phyloP scores from a whole-genome alignment of 2,888 invertebrate species.

The Chloromyia formosa region DNA sequence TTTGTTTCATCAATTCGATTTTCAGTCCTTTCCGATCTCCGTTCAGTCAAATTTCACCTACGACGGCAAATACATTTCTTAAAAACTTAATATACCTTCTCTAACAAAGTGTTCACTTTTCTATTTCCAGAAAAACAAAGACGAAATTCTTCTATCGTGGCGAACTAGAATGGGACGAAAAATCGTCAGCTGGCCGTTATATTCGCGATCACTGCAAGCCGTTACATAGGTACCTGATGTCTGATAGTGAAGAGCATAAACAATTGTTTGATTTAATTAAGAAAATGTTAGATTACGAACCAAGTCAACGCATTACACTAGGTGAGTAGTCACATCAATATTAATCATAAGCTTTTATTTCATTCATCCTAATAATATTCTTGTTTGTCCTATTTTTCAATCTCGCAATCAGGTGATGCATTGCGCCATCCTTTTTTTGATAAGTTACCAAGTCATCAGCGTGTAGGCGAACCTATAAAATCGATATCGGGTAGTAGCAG shows the following conservation, averaged over 20 bases:
- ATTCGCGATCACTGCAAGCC: slow-evolving; percentile 98
- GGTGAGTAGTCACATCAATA: no score
- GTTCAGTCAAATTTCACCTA: no score
- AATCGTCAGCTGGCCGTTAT: slow-evolving; percentile 95
- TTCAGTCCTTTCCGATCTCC: no score
- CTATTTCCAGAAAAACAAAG: slow-evolving; percentile 80
- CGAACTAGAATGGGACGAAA: slow-evolving; percentile 97
- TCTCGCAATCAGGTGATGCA: slow-evolving; percentile 71
- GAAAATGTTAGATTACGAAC: slow-evolving; percentile 97
- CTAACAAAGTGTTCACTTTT: slow-evolving; percentile 43
- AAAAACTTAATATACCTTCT: no score
- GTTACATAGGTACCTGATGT: slow-evolving; percentile 89
- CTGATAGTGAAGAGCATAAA: slow-evolving; percentile 89
- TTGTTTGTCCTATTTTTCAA: background rate
- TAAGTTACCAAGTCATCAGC: slow-evolving; percentile 80
- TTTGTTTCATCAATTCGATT: no score
- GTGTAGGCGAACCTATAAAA: slow-evolving; percentile 69
- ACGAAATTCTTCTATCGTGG: slow-evolving; percentile 99
- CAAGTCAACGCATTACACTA: slow-evolving; percentile 86
- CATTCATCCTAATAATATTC: no score
- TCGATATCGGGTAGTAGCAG: slow-evolving; percentile 62
- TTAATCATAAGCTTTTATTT: background rate
- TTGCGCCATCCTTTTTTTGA: slow-evolving; percentile 93
- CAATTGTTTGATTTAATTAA: slow-evolving; percentile 94
- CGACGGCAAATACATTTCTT: no score